Conservation (phyloP, 2,888 invertebrate genomes). For the Raillietiella orientalis region DNA sequence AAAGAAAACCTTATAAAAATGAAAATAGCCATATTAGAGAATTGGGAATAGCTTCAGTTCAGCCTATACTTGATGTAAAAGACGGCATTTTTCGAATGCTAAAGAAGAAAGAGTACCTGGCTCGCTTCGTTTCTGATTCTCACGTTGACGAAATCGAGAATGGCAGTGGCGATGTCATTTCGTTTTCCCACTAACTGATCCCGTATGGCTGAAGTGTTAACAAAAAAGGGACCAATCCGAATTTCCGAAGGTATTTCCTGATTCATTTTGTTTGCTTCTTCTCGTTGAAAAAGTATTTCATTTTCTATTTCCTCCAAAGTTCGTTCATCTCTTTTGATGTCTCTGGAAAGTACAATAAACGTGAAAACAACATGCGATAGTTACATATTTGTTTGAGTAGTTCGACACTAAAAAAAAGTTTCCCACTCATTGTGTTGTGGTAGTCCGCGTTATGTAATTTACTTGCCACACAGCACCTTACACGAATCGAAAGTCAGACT, state of each 20-base stretch:
- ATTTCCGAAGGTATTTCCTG: slow-evolving; percentile 31
- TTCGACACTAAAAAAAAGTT: too few relatives aligned
- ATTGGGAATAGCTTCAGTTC: too few relatives aligned
- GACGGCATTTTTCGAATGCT: too few relatives aligned
- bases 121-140: slow-evolving; percentile 29
- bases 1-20: too few relatives aligned
- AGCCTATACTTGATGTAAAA: too few relatives aligned
- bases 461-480: too few relatives aligned
- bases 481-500: too few relatives aligned
- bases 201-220: slow-evolving; percentile 31
- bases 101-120: too few relatives aligned
- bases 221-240: slow-evolving; percentile 37
- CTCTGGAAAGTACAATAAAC: slow-evolving; percentile 10
- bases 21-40: too few relatives aligned
- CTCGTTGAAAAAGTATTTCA: slow-evolving; percentile 30
- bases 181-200: slow-evolving; percentile 32
- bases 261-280: slow-evolving; percentile 28
- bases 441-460: too few relatives aligned
- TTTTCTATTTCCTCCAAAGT: slow-evolving; percentile 31
- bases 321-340: slow-evolving; percentile 23
- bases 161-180: slow-evolving; percentile 26
- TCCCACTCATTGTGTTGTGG: too few relatives aligned
- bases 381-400: too few relatives aligned
- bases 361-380: background rate
- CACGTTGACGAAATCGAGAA: slow-evolving; percentile 34